phyloP scores from a whole-genome alignment of 2,888 invertebrate species.

The Chorisops tibialis region DNA sequence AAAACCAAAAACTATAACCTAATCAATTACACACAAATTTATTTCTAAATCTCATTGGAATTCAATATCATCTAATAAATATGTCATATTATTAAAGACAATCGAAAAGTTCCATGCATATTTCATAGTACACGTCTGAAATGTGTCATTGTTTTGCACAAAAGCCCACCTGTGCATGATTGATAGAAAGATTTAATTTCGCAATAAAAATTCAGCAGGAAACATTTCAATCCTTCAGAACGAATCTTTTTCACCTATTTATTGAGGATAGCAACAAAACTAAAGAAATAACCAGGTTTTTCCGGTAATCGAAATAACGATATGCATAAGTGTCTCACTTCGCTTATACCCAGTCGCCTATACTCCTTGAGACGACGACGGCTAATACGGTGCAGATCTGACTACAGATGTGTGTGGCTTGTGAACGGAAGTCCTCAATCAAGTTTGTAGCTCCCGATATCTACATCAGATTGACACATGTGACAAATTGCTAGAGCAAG shows the following conservation, averaged over 20 bases:
- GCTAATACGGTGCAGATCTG: conserved; percentile 4
- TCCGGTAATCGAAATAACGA: no score
- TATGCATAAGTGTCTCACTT: background rate
- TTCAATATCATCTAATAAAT: no score
- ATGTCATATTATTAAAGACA: no score
- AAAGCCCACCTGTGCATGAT: conserved; percentile 23
- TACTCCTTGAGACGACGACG: background rate
- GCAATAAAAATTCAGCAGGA: conserved; percentile 24
- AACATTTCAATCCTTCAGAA: conserved; percentile 12
- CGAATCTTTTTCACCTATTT: conserved; percentile 2
- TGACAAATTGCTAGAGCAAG: conserved; percentile 23
- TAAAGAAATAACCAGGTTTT: background rate
- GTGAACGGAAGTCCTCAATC: conserved; percentile 26
- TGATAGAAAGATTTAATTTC: conserved; percentile 24
- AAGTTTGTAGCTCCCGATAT: conserved; percentile 20
- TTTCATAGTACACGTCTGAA: no score
- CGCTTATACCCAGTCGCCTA: background rate
- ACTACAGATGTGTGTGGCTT: conserved; percentile 22
- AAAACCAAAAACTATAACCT: no score
- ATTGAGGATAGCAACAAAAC: background rate
- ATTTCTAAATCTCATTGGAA: no score
- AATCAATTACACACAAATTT: no score
- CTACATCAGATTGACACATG: conserved; percentile 25
- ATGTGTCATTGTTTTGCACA: conserved; percentile 3
- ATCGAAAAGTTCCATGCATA: no score